Conservation (phyloP, 2,113 vertebrate genomes). For the Pterophyllum scalare region DNA sequence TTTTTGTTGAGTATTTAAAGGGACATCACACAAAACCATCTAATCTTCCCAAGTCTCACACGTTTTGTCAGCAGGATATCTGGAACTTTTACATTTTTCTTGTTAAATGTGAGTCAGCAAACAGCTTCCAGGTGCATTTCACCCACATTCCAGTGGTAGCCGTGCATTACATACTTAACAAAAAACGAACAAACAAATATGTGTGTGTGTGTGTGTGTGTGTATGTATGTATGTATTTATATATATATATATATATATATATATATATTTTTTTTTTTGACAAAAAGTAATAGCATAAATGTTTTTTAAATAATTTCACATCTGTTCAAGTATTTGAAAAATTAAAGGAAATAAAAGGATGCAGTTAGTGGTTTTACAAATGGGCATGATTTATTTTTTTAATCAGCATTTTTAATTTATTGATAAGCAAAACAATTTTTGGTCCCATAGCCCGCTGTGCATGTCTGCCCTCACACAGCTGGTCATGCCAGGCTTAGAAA, state of each 20-base stretch:
- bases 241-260: too few relatives aligned
- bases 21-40: neutral
- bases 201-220: too few relatives aligned
- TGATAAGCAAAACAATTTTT: neutral
- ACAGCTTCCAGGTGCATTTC: neutral
- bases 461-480: conserved; percentile 29
- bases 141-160: neutral
- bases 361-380: too few relatives aligned
- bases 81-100: fast-evolving
- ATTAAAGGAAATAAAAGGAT: too few relatives aligned
- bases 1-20: neutral
- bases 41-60: neutral
- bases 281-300: too few relatives aligned
- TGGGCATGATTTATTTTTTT: too few relatives aligned
- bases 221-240: too few relatives aligned
- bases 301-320: too few relatives aligned
- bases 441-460: neutral
- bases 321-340: too few relatives aligned
- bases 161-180: too few relatives aligned
- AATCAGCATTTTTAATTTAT: neutral
- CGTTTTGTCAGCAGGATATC: neutral
- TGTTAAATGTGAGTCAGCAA: neutral
- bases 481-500: conserved; percentile 46
- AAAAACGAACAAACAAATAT: too few relatives aligned
- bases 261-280: too few relatives aligned